A percentile compares a stretch with the other conserved stretches of the same genome.
These are phyloP conservation scores for Scortum barcoo DNA, from an alignment of 2,113 vertebrate species.

Conservation along the genomic window DNA sequence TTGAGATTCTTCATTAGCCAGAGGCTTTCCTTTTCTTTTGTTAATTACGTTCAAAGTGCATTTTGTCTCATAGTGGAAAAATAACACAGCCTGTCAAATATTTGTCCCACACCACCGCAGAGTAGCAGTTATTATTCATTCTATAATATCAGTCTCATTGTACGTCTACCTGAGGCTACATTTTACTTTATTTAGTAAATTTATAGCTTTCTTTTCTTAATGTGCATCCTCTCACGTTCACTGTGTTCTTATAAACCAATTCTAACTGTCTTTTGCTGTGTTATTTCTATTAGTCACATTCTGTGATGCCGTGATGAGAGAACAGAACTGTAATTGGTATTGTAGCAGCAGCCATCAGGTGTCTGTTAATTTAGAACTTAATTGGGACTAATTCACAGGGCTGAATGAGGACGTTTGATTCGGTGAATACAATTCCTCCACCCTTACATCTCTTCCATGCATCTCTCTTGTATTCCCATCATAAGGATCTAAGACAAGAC, in stretches of 20 bases:
- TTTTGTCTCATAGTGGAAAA: neutral
- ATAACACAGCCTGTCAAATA: neutral
- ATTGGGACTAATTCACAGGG: neutral
- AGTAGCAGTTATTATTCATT: too few species aligned
- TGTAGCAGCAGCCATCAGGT: neutral
- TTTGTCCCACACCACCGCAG: neutral
- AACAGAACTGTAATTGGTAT: neutral
- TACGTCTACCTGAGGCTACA: neutral
- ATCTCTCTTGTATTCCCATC: too few species aligned
- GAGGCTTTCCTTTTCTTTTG: neutral
- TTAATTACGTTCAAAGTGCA: neutral
- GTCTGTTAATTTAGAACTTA: neutral
- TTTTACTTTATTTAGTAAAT: neutral
- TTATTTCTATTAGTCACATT: neutral
- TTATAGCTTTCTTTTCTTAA: neutral
- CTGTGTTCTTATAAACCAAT: neutral
- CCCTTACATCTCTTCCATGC: neutral
- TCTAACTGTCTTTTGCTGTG: neutral
- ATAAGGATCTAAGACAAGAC: neutral
- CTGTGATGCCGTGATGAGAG: neutral
- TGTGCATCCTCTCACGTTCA: neutral
- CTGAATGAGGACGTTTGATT: neutral
- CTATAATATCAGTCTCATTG: too few species aligned
- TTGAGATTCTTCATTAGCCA: neutral
- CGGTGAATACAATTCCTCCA: neutral